Evolutionary conservation across 2,888 invertebrate genomes (phyloP), one percentile per base, ranked within the genome.

Genomic region (Colletes collaris): DNA sequence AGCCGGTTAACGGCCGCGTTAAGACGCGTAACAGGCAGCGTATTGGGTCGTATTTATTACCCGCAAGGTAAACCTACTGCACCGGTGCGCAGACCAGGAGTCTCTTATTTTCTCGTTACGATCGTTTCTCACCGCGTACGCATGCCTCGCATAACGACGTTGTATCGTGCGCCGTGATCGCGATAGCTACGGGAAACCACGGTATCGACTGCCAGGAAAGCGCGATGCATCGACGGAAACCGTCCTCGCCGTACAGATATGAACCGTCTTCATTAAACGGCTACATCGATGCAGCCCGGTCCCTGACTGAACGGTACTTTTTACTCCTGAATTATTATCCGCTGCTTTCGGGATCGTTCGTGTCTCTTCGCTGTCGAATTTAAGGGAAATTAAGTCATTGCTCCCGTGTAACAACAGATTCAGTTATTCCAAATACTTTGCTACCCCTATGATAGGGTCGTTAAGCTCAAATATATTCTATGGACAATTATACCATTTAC

Each of bases 1-100:
- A 27, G 59, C 7, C 40, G 81, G 59, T 70, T 64, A 81, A 83
- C 81, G 77, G 74, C 35, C 65, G 66, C 71, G 71, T 77, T 81
- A 75, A 77, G 58, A 58, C 71, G 50, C 63, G 40, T 69, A 78
- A 76, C 76, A 66, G 60, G 50, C 70, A 46, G 63, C 72, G 37
- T 72, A 74, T 74, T 63, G 79, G 59, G 59, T 72, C 69, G 78
- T 76, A 81, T 81, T 84, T 83, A 84, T 84, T 83, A 67, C 64
- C 67, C 46, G 5, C 3, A 10, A 53, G 60, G 69, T 49, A 70
- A 53, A 37, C 59, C 55, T 19, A 49, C 69, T 8, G 40, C 52
- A 16, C 52, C 72, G 40, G 37, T 50, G n/a, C 50, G 8, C 11
- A 4, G 46, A 19, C 19, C 27, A 3, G 53, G 56, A 59, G 52